These are phyloP conservation scores for Drosophila quasianomalipes DNA, from an alignment of 2,888 invertebrate genomes.

Conservation along the genomic window DNA sequence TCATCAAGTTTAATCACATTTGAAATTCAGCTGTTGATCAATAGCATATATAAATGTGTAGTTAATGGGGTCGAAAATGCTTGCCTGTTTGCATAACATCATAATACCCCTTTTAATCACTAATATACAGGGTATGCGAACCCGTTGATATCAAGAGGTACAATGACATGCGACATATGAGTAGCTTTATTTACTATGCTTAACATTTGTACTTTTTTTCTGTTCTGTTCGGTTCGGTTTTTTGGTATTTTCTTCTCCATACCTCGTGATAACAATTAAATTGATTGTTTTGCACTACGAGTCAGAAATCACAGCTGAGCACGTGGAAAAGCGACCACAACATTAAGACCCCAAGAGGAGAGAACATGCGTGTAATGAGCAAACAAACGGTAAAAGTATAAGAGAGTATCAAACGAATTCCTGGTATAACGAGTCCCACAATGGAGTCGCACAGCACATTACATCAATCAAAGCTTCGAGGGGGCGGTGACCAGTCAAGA, in stretches of 20 bases:
- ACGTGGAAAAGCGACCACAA: not conserved
- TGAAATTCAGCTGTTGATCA: not conserved
- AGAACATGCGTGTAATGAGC: slow-evolving; percentile 65
- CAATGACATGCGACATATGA: slow-evolving; percentile 12
- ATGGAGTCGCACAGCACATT: slow-evolving; percentile 25
- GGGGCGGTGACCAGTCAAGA: slow-evolving; percentile 46
- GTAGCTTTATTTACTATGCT: slow-evolving; percentile 48
- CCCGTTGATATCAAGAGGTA: slow-evolving; percentile 35
- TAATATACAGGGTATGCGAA: not conserved
- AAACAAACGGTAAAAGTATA: slow-evolving; percentile 64
- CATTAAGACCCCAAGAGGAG: not conserved
- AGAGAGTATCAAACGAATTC: slow-evolving; percentile 47
- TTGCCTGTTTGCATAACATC: not conserved
- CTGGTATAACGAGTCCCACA: slow-evolving; percentile 14
- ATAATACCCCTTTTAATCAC: not conserved
- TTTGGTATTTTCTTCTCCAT: slow-evolving; percentile 1
- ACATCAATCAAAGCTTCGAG: slow-evolving; percentile 54
- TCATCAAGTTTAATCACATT: not conserved
- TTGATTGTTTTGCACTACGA: slow-evolving; percentile 59
- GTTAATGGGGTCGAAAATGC: not conserved
- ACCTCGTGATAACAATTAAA: slow-evolving; percentile 58
- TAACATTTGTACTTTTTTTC: slow-evolving; percentile 24
- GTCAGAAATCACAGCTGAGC: slow-evolving; percentile 27
- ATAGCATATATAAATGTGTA: too few species aligned
- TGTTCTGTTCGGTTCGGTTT: slow-evolving; percentile 4